phyloP scores from a whole-genome alignment of 2,113 vertebrate genomes.

The Eurystomus gularis region DNA sequence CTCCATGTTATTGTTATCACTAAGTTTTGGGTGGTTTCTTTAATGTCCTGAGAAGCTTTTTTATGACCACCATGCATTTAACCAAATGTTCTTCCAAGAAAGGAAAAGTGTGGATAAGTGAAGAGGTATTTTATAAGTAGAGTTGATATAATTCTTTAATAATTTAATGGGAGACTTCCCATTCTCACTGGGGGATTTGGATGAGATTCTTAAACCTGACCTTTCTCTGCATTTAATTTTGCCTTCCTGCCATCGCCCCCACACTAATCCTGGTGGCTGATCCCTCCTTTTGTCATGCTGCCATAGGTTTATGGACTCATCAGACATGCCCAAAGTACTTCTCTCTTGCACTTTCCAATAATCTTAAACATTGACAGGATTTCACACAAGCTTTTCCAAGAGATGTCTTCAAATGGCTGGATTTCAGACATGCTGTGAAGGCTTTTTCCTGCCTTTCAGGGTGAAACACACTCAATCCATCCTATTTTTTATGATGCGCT shows the following conservation, averaged over 20 bases:
- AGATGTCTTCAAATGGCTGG: neutral
- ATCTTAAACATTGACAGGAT: neutral
- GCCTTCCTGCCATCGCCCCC: neutral
- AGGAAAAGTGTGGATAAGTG: neutral
- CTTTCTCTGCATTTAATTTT: neutral
- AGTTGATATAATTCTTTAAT: neutral
- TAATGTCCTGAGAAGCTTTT: neutral
- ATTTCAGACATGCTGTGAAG: neutral
- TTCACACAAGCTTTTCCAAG: conserved; percentile 52
- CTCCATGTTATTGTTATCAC: neutral
- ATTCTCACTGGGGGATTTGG: neutral
- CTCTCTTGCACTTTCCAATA: neutral
- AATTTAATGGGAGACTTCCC: neutral
- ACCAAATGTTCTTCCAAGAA: neutral
- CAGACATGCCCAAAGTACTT: neutral
- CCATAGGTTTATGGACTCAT: conserved; percentile 19
- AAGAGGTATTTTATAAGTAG: neutral
- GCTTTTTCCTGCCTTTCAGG: conserved; percentile 35
- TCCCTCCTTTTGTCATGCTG: conserved; percentile 12
- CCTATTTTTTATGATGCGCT: conserved; percentile 11
- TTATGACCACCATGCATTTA: neutral
- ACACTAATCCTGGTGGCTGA: neutral
- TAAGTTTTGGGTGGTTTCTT: neutral
- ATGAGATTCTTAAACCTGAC: neutral
- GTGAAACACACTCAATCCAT: conserved; percentile 48